phyloP scores from a whole-genome alignment of 2,888 invertebrate species.

The Stenichneumon culpator region DNA sequence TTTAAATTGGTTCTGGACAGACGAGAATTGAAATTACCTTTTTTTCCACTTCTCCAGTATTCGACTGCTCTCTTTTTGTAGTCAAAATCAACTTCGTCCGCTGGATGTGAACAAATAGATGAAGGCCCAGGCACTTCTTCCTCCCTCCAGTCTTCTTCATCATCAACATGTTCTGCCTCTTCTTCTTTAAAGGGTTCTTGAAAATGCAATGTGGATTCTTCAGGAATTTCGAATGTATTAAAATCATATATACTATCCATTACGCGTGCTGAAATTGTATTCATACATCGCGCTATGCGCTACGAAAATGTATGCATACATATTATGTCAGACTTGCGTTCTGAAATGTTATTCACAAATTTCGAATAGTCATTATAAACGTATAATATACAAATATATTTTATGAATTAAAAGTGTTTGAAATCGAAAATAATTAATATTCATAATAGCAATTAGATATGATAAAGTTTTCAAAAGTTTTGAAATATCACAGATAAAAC shows the following conservation, averaged over 20 bases:
- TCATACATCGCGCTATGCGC: no score
- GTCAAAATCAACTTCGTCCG: background rate
- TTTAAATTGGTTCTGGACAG: background rate
- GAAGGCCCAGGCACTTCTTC: background rate
- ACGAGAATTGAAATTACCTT: background rate
- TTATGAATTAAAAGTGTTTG: no score
- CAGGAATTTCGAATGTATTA: background rate
- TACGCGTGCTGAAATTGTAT: no score
- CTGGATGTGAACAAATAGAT: background rate
- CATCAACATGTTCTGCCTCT: background rate
- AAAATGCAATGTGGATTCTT: background rate
- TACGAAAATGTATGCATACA: no score
- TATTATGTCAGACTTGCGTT: no score
- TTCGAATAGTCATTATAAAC: no score
- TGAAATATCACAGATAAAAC: no score
- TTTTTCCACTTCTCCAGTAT: constrained; percentile 9
- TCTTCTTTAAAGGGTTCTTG: background rate
- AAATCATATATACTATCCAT: background rate
- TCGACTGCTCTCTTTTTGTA: constrained; percentile 1
- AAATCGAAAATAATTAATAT: no score
- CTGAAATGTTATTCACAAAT: no score
- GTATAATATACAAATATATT: no score
- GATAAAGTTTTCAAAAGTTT: no score
- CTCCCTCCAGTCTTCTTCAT: background rate
- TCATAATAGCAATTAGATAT: no score